These are phyloP conservation scores for Heterodera schachtii DNA, from an alignment of 1,140 invertebrate genomes.

Conservation along the genomic window DNA sequence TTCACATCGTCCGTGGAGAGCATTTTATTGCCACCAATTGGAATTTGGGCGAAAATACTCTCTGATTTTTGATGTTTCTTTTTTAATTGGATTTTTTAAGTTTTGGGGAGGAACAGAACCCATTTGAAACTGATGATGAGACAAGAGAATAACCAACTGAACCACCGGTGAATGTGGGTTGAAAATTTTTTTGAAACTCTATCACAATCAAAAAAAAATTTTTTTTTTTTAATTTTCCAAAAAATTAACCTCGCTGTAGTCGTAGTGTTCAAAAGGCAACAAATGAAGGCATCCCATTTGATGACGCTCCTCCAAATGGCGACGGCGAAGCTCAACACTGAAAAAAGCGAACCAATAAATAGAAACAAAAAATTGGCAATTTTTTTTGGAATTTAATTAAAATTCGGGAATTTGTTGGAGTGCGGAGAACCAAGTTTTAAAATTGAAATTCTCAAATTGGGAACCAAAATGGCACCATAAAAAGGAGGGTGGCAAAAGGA, in stretches of 20 bases:
- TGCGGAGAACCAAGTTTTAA: too few species aligned
- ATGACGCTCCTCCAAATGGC: slow-evolving; percentile 23
- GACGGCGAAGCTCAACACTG: slow-evolving; percentile 25
- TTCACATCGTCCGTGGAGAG: slow-evolving; percentile 24
- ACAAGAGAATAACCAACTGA: background rate
- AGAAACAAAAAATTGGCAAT: background rate
- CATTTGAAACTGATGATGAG: background rate
- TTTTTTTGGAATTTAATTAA: slow-evolving; percentile 31
- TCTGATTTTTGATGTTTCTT: slow-evolving; percentile 18
- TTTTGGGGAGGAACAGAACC: background rate
- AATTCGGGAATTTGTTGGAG: slow-evolving; percentile 33
- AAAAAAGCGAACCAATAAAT: background rate
- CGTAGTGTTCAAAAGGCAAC: slow-evolving; percentile 47
- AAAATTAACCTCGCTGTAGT: slow-evolving; percentile 45
- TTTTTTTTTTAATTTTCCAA: too few species aligned
- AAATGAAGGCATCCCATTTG: slow-evolving; percentile 23
- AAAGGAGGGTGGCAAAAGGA: too few species aligned
- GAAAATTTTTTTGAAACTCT: too few species aligned
- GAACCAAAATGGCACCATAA: too few species aligned
- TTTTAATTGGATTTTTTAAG: background rate
- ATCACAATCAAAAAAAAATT: background rate
- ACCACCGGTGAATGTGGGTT: background rate
- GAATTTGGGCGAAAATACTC: background rate
- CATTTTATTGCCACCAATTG: background rate
- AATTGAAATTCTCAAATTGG: too few species aligned